Conservation (phyloP, 2,113 vertebrate species). For the Sinocyclocheilus rhinocerous region DNA sequence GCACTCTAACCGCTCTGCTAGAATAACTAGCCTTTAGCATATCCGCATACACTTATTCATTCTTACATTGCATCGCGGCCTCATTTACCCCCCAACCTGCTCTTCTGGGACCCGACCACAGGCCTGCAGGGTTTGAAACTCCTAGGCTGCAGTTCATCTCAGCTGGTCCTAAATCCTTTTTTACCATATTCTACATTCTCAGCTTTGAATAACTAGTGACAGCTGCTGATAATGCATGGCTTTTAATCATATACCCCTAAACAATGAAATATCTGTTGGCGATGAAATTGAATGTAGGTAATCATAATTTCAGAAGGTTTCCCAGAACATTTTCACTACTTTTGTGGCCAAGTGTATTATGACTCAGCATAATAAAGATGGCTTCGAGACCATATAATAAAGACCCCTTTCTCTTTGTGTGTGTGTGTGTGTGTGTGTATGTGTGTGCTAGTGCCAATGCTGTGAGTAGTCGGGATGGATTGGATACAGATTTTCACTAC, state of each 20-base stretch:
- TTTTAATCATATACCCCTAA: constrained; percentile 65
- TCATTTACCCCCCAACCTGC: constrained; percentile 39
- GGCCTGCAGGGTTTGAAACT: constrained; percentile 20
- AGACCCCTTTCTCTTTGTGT: not conserved
- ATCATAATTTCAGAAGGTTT: not conserved
- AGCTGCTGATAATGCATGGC: constrained; percentile 61
- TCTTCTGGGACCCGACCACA: not conserved
- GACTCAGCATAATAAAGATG: constrained; percentile 51
- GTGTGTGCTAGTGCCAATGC: too few species aligned
- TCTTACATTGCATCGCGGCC: not conserved
- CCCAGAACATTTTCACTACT: not conserved
- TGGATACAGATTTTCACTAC: too few species aligned
- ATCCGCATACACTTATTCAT: constrained; percentile 43
- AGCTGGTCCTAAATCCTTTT: not conserved
- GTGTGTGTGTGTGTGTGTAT: too few species aligned
- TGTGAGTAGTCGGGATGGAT: too few species aligned
- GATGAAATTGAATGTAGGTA: constrained; percentile 64
- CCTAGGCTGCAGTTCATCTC: not conserved
- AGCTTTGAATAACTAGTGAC: constrained; percentile 70
- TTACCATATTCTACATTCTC: not conserved
- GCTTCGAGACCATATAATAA: constrained; percentile 27
- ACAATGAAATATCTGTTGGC: constrained; percentile 66
- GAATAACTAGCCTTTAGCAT: constrained; percentile 63
- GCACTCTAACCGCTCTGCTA: constrained; percentile 65
- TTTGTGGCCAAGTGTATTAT: constrained; percentile 29